Evolutionary conservation across 2,888 invertebrate genomes (phyloP).

Genomic region (Acleris cristana): DNA sequence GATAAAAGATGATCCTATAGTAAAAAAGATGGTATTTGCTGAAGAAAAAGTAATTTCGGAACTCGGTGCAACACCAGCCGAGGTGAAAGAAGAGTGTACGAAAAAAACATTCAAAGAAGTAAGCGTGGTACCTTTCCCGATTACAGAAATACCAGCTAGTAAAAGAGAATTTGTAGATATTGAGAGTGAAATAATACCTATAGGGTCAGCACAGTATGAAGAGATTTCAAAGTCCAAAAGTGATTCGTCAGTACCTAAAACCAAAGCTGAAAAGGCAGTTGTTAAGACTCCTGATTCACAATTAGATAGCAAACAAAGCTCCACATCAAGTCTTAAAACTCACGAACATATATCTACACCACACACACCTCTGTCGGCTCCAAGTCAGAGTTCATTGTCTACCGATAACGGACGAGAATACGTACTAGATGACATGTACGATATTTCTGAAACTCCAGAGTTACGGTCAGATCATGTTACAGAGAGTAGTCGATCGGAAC

Average conservation of each 20-base stretch:
- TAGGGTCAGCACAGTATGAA: constrained; percentile 75
- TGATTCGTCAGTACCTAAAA: constrained; percentile 80
- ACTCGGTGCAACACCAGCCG: constrained; percentile 40
- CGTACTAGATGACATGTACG: constrained; percentile 84
- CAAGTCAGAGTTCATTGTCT: constrained; percentile 86
- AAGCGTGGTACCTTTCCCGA: constrained; percentile 76
- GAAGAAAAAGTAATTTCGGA: constrained; percentile 54
- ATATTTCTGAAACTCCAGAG: constrained; percentile 84
- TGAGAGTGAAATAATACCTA: constrained; percentile 72
- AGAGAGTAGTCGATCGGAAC: constrained; percentile 82
- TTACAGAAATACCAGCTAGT: constrained; percentile 72
- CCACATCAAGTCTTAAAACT: constrained; percentile 83
- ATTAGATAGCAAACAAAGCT: constrained; percentile 83
- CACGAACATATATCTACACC: constrained; percentile 81
- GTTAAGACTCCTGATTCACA: constrained; percentile 72
- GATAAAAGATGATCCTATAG: constrained; percentile 54
- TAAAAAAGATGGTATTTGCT: constrained; percentile 53
- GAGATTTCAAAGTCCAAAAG: constrained; percentile 79
- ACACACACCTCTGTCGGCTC: constrained; percentile 85
- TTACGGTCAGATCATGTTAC: constrained; percentile 76
- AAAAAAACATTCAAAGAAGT: constrained; percentile 66
- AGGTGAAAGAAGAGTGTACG: constrained; percentile 63
- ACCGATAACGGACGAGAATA: constrained; percentile 87
- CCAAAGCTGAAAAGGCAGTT: constrained; percentile 69
- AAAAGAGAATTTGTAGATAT: constrained; percentile 80